Base-by-base conservation (phyloP, 92 coral and sea anemone genomes). In the Bergia puertoricense region DNA sequence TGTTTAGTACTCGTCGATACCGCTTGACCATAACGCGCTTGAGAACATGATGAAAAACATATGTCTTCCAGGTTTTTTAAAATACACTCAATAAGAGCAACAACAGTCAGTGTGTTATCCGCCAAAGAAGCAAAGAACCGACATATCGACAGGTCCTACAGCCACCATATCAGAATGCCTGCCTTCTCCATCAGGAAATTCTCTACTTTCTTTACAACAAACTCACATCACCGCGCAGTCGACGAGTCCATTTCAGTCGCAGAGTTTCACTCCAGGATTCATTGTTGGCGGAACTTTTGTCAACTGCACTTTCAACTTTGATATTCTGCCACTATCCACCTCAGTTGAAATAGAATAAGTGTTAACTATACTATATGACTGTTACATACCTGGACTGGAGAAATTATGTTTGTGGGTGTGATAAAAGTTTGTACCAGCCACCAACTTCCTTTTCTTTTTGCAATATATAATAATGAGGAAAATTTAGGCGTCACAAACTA, bases 21-120 rank as follows among this genome's bases (percentile, higher is more conserved):
- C 8, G 11, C 50, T 86, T 37, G 84, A 83, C 5, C 89, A 86
- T 42, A 86, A 86, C 74, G 46, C 42, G 54, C 84, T 86, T 6
- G 84, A 86, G 11, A 86, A 54, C 15, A 76, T 86, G 89, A 36
- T 86, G 42, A 39, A 69, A 30, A 30, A 30, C 30, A 30, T 30
- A 30, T 30, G 30, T 30, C 30, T 30, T 30, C 30, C 46, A 74
- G 77, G 77, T 5, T 74, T 74, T 74, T 74, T 74, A 38, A 18
- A 39, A 74, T 37, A 15, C 77, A 73, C 44, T 74, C 44, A 11
- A 43, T 74, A 37, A 18, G 77, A 22, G 13, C 46, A 16, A 74
- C 77, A 74, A 46, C 41, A 37, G 41, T 38, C 16, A 74, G 44
- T 74, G 77, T 74, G 2, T 46, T 74, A n/a, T 74, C 46, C 38